These are phyloP conservation scores for Hololepta plana DNA, from an alignment of 2,888 invertebrate species.

Conservation along the genomic window DNA sequence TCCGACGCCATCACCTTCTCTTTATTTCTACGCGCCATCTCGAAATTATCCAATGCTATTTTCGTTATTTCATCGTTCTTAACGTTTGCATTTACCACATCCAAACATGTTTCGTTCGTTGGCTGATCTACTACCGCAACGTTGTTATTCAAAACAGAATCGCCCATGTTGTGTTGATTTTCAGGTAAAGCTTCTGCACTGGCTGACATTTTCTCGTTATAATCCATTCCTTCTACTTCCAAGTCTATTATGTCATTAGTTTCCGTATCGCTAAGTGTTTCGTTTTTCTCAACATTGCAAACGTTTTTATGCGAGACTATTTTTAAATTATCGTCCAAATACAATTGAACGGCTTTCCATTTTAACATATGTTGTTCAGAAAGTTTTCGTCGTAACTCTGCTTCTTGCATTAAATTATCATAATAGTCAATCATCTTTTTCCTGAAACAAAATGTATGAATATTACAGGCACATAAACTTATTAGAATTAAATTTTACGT, in stretches of 20 bases:
- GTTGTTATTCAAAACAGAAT: neutral
- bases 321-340: conserved; percentile 4
- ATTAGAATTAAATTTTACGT: conserved; percentile 17
- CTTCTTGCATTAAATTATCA: conserved; percentile 38
- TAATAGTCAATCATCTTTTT: conserved; percentile 43
- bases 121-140: no score
- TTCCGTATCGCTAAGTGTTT: neutral
- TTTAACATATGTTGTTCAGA: conserved; percentile 18
- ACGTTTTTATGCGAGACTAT: neutral
- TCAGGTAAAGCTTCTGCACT: no score
- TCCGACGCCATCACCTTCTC: conserved; percentile 34
- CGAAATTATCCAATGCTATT: conserved; percentile 24
- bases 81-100: conserved; percentile 34
- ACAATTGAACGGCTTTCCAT: conserved; percentile 10
- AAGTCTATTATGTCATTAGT: neutral
- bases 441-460: conserved; percentile 23
- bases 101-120: conserved; percentile 24
- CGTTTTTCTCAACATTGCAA: neutral
- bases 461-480: neutral
- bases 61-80: conserved; percentile 17
- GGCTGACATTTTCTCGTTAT: conserved; percentile 1
- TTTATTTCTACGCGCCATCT: conserved; percentile 29
- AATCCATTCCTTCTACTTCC: conserved; percentile 1
- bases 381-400: conserved; percentile 31
- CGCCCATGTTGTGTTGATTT: no score